Base-by-base conservation (phyloP, 2,113 vertebrate species). In the Cinclus mexicanus region DNA sequence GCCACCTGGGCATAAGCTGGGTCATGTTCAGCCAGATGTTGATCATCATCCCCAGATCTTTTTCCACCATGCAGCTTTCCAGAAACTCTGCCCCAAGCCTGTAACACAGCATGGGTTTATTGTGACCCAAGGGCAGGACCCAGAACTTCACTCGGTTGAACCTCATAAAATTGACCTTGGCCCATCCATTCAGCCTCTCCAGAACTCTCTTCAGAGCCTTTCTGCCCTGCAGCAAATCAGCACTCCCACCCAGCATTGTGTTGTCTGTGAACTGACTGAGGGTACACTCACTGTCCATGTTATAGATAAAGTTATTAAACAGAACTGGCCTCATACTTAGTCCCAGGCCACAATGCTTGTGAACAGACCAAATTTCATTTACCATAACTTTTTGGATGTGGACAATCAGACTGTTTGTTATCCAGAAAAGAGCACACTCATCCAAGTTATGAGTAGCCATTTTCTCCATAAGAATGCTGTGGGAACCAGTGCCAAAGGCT, bases 31-130 rank as follows among this genome's bases (percentile, higher is more conserved):
- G 5, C 8, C 21, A 12, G 6, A 29, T 60, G n/a, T 5, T 72
- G 23, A 59, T 25, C 25, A 71, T n/a, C 14, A 15, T 20, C 5
- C 56, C 18, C 21, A 60, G 33, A 12, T 26, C 7, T n/a, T 33
- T 72, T 80, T 35, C 29, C 6, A 11, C 12, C 5, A 4, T 12
- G 29, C 14, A 53, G 12, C 12, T 85, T 60, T 47, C 10, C 47
- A 74, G n/a, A 33, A 12, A 53, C 11, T 22, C 56, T 72, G 11
- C 5, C 39, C 17, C 14, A 60, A 46, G 21, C 4, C 39, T 53
- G 2, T 35, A 35, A 11, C 3, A 10, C 4, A 47, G 14, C 0
- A 0, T 14, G 10, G 21, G 17, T 39, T 31, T 53, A 31, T 53
- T 67, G 14, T 31, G 39, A 72, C 22, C 8, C 6, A 35, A 10